phyloP scores from a whole-genome alignment of 2,113 vertebrate genomes.

The Macquaria australasica region DNA sequence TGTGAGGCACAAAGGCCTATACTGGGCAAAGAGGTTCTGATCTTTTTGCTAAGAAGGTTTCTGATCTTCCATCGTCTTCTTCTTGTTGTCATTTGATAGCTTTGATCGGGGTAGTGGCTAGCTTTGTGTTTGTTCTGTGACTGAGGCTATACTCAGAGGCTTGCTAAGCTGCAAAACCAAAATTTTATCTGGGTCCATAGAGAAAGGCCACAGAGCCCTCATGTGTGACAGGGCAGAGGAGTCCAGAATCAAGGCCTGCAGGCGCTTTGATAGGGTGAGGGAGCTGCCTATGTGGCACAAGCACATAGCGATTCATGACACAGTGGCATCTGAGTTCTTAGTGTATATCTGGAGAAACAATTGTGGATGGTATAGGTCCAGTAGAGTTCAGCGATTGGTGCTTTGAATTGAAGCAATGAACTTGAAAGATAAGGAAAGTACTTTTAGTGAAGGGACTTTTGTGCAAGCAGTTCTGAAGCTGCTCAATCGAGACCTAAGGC shows the following conservation, averaged over 20 bases:
- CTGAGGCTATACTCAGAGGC: not conserved
- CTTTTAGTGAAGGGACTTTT: not conserved
- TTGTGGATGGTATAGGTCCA: not conserved
- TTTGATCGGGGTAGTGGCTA: too few species aligned
- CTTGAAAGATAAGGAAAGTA: not conserved
- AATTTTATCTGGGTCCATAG: not conserved
- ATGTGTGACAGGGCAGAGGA: not conserved
- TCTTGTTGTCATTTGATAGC: too few species aligned
- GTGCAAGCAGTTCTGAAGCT: not conserved
- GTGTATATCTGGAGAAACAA: conserved; percentile 1
- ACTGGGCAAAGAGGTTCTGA: not conserved
- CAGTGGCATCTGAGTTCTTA: not conserved
- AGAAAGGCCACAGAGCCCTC: not conserved
- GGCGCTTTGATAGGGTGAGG: not conserved
- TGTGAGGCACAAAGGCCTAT: not conserved
- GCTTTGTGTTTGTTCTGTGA: too few species aligned
- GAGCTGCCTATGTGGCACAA: not conserved
- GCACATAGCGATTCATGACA: not conserved
- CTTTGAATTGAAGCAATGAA: not conserved
- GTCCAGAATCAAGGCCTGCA: not conserved
- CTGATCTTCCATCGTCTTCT: not conserved
- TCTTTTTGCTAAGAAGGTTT: not conserved
- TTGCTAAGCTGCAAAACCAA: not conserved
- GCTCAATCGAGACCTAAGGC: too few species aligned
- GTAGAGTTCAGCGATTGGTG: not conserved